phyloP scores from a whole-genome alignment of 2,113 vertebrate genomes.

The Oreochromis spilurus region DNA sequence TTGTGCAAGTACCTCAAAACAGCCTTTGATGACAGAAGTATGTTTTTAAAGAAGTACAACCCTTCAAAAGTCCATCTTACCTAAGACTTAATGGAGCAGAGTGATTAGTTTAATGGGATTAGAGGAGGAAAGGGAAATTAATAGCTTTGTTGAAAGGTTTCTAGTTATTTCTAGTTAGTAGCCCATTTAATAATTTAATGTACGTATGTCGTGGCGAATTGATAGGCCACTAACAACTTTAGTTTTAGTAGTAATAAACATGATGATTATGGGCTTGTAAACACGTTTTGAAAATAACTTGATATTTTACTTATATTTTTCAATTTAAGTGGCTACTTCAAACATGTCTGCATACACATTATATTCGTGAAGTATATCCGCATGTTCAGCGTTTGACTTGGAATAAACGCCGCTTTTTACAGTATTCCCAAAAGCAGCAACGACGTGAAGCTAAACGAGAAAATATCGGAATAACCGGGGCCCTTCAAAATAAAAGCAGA shows the following conservation, averaged over 20 bases:
- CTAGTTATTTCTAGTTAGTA: background rate
- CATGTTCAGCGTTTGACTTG: background rate
- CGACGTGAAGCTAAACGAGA: background rate
- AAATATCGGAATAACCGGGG: background rate
- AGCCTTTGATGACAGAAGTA: constrained; percentile 37
- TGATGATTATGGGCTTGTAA: background rate
- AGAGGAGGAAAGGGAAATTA: background rate
- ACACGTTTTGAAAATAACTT: background rate
- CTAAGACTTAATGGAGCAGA: background rate
- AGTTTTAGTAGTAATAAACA: background rate
- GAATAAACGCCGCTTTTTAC: background rate
- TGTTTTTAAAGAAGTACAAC: background rate
- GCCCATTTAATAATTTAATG: background rate
- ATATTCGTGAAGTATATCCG: background rate
- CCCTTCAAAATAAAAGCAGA: constrained; percentile 12
- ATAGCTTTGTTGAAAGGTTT: background rate
- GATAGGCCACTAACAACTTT: background rate
- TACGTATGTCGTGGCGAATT: background rate
- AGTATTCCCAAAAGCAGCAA: background rate
- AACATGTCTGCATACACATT: background rate
- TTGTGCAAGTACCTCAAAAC: constrained; percentile 51
- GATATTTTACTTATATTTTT: background rate
- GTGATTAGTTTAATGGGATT: background rate
- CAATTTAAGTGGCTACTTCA: background rate
- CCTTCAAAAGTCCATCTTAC: background rate